Conservation (phyloP, 2,888 invertebrate genomes). For the Pristionchus mayeri region DNA sequence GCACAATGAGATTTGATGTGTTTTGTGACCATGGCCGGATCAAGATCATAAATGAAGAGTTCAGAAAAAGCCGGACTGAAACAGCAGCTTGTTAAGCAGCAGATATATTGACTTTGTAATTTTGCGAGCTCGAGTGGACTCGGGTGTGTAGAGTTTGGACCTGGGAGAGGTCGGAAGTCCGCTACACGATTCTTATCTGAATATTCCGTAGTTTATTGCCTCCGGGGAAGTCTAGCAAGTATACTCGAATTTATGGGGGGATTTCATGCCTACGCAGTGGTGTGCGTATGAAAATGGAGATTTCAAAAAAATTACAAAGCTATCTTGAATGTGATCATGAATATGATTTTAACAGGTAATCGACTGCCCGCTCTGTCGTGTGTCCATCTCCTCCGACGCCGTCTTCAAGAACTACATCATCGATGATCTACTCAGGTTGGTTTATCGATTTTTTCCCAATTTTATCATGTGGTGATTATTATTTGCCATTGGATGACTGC, state of each 20-base stretch:
- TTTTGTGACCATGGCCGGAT: no score
- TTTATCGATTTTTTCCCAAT: neutral
- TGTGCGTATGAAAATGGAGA: neutral
- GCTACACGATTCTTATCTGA: neutral
- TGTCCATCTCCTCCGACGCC: neutral
- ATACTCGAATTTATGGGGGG: neutral
- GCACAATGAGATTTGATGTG: no score
- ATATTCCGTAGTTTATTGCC: neutral
- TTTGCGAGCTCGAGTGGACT: neutral
- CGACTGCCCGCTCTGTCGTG: constrained; percentile 49
- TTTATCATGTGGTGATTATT: no score
- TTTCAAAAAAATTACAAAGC: neutral
- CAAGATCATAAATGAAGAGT: no score
- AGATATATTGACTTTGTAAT: no score
- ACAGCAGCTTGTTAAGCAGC: no score
- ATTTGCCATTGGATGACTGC: no score
- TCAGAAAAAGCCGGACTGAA: no score
- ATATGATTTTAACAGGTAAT: constrained; percentile 11
- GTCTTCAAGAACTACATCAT: constrained; percentile 48
- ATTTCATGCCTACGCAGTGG: neutral
- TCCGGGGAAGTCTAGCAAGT: neutral
- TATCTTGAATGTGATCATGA: no score
- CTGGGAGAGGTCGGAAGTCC: neutral
- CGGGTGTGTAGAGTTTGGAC: neutral
- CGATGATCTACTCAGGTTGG: constrained; percentile 47